phyloP scores from a whole-genome alignment of 2,888 invertebrate genomes.

The Podabrus alpinus region DNA sequence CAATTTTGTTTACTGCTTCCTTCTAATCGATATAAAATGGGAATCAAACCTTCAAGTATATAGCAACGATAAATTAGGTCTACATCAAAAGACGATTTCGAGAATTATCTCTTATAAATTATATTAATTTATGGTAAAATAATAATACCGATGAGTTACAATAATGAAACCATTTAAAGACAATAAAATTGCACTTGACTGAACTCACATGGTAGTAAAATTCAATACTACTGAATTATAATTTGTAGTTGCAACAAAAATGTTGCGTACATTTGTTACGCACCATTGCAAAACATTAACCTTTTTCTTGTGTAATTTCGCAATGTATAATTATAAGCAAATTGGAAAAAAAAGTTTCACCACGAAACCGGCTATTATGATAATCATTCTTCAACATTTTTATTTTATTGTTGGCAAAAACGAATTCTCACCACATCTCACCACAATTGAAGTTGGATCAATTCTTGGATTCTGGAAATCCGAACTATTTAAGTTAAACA shows the following conservation, averaged over 20 bases:
- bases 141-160: neutral
- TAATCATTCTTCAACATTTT: neutral
- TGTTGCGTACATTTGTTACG: neutral
- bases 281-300: neutral
- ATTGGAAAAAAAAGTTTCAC: neutral
- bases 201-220: neutral
- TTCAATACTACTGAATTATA: neutral
- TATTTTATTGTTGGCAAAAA: neutral
- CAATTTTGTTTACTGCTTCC: neutral
- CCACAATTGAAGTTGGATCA: neutral
- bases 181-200: neutral
- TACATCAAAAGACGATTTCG: neutral
- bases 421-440: neutral
- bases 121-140: neutral
- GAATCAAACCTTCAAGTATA: neutral
- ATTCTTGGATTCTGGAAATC: neutral
- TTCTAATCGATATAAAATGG: neutral
- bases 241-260: neutral
- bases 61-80: neutral
- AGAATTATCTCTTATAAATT: neutral
- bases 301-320: neutral
- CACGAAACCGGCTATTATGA: neutral
- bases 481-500: too few relatives aligned
- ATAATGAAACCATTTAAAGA: neutral
- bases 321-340: neutral